These are phyloP conservation scores for Melieria crassipennis DNA, from an alignment of 2,888 invertebrate species.

Conservation along the genomic window DNA sequence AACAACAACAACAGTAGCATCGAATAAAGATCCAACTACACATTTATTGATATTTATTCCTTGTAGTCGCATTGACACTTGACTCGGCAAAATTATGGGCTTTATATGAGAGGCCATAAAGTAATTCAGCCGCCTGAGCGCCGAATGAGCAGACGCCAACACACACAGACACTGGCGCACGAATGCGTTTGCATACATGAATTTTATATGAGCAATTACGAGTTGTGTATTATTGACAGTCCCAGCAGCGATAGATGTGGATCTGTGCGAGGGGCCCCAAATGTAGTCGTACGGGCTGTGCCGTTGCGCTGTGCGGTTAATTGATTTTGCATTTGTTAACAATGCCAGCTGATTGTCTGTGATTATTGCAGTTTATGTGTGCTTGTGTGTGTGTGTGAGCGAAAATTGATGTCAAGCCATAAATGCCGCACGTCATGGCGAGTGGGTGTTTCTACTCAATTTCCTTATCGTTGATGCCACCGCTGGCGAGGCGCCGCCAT, in stretches of 20 bases:
- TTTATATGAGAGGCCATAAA: background rate
- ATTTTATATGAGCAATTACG: slow-evolving; percentile 9
- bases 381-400: background rate
- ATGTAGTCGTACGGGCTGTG: background rate
- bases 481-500: no score
- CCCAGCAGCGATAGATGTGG: no score
- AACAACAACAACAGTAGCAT: no score
- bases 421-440: no score
- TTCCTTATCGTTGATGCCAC: no score
- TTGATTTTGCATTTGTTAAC: no score
- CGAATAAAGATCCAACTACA: no score
- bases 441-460: no score
- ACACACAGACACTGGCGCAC: no score
- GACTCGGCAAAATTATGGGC: background rate
- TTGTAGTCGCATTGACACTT: slow-evolving; percentile 7
- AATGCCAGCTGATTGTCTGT: background rate
- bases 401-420: no score
- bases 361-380: background rate
- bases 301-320: background rate
- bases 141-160: no score
- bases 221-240: background rate
- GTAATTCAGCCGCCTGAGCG: background rate
- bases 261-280: background rate
- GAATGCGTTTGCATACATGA: slow-evolving; percentile 8
- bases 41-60: slow-evolving; percentile 10